Percentiles rank a stretch among this genome's conserved stretches.
phyloP scores from a whole-genome alignment of 2,888 invertebrate species.

The Chalcis sispes region DNA sequence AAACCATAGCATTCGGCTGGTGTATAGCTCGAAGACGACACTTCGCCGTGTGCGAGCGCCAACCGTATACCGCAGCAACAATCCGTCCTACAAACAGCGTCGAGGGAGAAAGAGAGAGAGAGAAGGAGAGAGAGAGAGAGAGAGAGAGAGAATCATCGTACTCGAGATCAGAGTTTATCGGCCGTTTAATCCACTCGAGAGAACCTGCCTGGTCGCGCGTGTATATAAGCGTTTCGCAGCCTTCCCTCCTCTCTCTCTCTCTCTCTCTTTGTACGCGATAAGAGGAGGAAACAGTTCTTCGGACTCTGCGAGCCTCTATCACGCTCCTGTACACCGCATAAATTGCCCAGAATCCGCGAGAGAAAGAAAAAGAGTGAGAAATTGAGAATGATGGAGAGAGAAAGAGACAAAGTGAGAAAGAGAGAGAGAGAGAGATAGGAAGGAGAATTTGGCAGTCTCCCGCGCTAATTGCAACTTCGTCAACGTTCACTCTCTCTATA shows the following conservation, averaged over 20 bases:
- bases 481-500: background rate
- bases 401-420: background rate
- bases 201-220: slow-evolving; percentile 20
- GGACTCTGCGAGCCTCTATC: background rate
- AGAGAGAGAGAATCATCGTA: slow-evolving; percentile 22
- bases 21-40: slow-evolving; percentile 22
- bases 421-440: no score
- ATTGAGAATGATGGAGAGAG: background rate
- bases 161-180: slow-evolving; percentile 52
- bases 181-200: slow-evolving; percentile 49
- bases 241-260: slow-evolving; percentile 1
- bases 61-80: slow-evolving; percentile 12
- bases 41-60: slow-evolving; percentile 10
- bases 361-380: no score
- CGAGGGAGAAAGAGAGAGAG: background rate
- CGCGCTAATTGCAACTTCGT: slow-evolving; percentile 48
- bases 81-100: slow-evolving; percentile 40
- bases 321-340: slow-evolving; percentile 15
- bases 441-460: no score
- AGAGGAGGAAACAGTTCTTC: slow-evolving; percentile 39
- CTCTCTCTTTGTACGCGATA: slow-evolving; percentile 24
- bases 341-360: no score
- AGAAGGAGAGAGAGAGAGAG: slow-evolving; percentile 9
- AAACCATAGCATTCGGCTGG: slow-evolving; percentile 29
- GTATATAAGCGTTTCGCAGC: slow-evolving; percentile 14